A percentile compares a stretch with the other conserved stretches of the same genome.
These are phyloP conservation scores for Nasonia oneida DNA, from an alignment of 2,888 invertebrate species.

Conservation along the genomic window DNA sequence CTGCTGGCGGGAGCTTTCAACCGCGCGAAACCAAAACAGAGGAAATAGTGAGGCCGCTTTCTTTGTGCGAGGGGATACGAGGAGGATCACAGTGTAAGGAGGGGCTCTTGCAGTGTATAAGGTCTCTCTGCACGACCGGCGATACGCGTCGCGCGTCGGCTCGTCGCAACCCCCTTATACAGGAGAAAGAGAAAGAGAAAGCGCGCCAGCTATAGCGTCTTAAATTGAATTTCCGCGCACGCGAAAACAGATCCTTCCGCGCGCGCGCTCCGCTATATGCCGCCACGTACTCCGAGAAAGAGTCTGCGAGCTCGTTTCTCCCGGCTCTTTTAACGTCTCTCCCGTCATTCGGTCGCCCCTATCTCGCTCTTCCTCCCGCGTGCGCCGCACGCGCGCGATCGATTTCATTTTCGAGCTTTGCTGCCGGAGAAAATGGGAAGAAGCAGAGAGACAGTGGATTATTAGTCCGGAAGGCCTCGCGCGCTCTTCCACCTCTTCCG, in stretches of 20 bases:
- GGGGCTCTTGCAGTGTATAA: too few relatives aligned
- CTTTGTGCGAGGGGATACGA: constrained; percentile 15
- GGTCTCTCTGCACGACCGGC: not conserved
- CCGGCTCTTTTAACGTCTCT: not conserved
- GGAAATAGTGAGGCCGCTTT: not conserved
- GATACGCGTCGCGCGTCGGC: not conserved
- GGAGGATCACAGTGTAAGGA: not conserved
- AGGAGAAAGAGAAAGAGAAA: not conserved
- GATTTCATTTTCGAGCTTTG: constrained; percentile 23
- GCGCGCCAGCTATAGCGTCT: constrained; percentile 1
- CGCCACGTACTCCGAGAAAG: not conserved
- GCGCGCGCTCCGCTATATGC: not conserved
- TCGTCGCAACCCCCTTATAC: not conserved
- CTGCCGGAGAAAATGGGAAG: not conserved
- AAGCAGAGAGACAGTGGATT: not conserved
- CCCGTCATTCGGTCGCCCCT: not conserved
- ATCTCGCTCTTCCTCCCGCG: not conserved
- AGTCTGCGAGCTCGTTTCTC: constrained; percentile 1
- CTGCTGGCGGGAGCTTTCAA: not conserved
- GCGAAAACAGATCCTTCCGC: constrained; percentile 39
- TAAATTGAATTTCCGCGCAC: constrained; percentile 56
- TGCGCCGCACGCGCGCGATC: not conserved
- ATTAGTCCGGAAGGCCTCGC: constrained; percentile 30
- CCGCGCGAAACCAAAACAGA: constrained; percentile 8
- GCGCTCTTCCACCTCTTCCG: not conserved